Evolutionary conservation across 2,888 invertebrate species (phyloP).

Genomic region (Microctonus aethiopoides): DNA sequence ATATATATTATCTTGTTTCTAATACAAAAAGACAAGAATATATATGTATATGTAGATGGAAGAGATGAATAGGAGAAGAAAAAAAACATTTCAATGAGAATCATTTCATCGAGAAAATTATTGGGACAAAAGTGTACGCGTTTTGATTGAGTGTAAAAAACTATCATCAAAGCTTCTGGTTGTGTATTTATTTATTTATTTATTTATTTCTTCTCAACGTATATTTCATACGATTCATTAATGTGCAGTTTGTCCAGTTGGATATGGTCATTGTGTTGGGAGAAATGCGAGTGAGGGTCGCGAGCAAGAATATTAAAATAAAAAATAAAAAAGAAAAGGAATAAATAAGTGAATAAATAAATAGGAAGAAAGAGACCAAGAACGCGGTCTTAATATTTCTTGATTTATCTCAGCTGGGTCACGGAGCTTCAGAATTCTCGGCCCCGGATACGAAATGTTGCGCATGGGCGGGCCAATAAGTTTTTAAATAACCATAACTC

Average conservation of each 20-base stretch:
- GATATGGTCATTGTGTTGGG: neutral
- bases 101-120: conserved; percentile 21
- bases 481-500: conserved; percentile 66
- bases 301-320: neutral
- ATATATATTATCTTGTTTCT: conserved; percentile 14
- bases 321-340: neutral
- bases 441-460: conserved; percentile 49
- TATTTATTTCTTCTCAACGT: neutral
- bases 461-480: conserved; percentile 65
- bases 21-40: conserved; percentile 33
- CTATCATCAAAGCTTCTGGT: neutral
- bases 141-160: neutral
- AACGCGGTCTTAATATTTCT: conserved; percentile 63
- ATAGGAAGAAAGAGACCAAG: conserved; percentile 9
- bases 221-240: neutral
- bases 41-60: too few species aligned
- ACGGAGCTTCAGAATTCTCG: conserved; percentile 54
- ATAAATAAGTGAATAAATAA: neutral
- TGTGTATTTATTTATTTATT: too few species aligned
- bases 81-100: conserved; percentile 14
- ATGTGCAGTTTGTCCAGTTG: neutral
- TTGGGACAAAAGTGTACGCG: neutral
- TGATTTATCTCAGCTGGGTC: conserved; percentile 65
- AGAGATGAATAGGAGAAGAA: too few species aligned
- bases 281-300: conserved; percentile 1